Evolutionary conservation across 1,140 invertebrate species (phyloP).

Genomic region (Bombus confusus): DNA sequence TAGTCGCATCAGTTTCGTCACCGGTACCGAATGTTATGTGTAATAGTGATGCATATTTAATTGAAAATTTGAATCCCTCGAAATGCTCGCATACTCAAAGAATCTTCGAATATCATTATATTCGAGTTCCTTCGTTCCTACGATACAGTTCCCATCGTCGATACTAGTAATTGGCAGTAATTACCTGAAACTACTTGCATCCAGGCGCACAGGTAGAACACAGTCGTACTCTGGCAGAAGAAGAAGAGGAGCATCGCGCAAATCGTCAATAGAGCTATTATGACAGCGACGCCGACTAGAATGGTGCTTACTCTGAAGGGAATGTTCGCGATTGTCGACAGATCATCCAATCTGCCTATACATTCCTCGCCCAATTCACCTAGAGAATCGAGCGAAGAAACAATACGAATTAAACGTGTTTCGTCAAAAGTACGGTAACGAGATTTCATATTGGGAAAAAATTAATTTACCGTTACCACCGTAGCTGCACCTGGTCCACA

Average conservation of each 20-base stretch:
- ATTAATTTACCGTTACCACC: constrained; percentile 73
- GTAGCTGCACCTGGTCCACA: constrained; percentile 93
- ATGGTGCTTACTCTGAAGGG: constrained; percentile 93
- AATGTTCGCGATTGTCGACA: constrained; percentile 90
- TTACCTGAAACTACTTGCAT: constrained; percentile 96
- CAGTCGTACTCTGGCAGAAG: constrained; percentile 96
- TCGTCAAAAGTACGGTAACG: neutral
- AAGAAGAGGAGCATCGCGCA: constrained; percentile 96
- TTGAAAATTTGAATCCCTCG: neutral
- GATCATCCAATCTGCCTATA: constrained; percentile 91
- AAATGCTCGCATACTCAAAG: neutral
- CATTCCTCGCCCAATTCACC: constrained; percentile 89
- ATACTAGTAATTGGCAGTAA: constrained; percentile 48
- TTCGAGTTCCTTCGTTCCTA: neutral
- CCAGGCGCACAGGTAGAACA: constrained; percentile 96
- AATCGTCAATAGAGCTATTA: constrained; percentile 92
- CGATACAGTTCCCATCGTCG: neutral
- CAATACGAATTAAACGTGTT: neutral
- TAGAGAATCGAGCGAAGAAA: constrained; percentile 65
- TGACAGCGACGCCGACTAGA: constrained; percentile 92
- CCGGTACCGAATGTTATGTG: too few relatives aligned
- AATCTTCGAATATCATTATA: neutral
- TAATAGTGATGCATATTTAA: too few relatives aligned
- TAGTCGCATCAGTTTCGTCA: too few relatives aligned
- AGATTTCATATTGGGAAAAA: neutral